Conservation (phyloP, 2,797 vertebrate species). For the Melanotaenia maccullochi region DNA sequence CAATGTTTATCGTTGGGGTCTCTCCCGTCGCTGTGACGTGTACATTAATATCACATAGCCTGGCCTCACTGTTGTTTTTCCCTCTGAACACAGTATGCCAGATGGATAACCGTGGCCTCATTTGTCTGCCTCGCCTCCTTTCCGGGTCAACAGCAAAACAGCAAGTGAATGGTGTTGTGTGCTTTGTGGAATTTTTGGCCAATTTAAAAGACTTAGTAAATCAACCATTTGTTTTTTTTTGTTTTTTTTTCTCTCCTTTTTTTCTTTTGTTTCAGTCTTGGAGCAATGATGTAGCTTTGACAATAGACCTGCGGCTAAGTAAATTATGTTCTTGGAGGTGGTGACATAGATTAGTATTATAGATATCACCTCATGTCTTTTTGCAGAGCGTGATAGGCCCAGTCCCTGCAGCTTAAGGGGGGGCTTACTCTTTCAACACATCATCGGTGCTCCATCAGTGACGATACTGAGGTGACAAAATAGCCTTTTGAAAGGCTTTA, state of each 20-base stretch:
- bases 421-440: constrained; percentile 51
- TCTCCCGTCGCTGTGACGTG: constrained; percentile 36
- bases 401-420: constrained; percentile 60
- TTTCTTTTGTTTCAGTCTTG: not conserved
- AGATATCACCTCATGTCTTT: constrained; percentile 50
- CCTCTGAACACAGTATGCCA: constrained; percentile 44
- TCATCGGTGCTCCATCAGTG: constrained; percentile 57
- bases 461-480: constrained; percentile 56
- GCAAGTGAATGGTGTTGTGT: constrained; percentile 34
- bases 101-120: constrained; percentile 43
- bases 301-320: constrained; percentile 42
- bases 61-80: constrained; percentile 53
- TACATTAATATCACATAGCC: constrained; percentile 67
- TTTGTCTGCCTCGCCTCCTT: constrained; percentile 54
- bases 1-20: constrained; percentile 69
- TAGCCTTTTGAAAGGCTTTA: constrained; percentile 61
- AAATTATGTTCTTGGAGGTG: constrained; percentile 41
- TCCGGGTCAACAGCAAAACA: constrained; percentile 51
- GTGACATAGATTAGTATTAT: constrained; percentile 48
- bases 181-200: constrained; percentile 52
- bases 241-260: not conserved
- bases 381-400: constrained; percentile 47
- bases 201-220: constrained; percentile 46
- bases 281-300: not conserved
- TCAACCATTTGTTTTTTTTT: not conserved